A percentile compares a stretch with the other conserved stretches of the same genome.
These are phyloP conservation scores for Pristionchus arcanus DNA, from an alignment of 2,888 invertebrate species.

Conservation along the genomic window DNA sequence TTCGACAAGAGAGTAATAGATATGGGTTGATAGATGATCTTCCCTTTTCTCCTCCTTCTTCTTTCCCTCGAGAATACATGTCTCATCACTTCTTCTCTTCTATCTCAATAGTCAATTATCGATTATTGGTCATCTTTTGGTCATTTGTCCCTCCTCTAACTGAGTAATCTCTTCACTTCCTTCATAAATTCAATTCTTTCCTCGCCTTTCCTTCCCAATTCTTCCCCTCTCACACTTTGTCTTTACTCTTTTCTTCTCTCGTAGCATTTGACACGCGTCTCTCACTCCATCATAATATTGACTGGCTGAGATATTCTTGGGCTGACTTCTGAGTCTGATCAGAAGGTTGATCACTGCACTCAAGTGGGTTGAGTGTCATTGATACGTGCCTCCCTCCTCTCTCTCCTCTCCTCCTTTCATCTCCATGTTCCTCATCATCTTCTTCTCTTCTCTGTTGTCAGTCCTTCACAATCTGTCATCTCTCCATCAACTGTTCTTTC, in stretches of 20 bases:
- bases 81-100: not conserved
- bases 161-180: conserved; percentile 39
- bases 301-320: not conserved
- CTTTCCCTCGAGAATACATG: not conserved
- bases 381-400: not conserved
- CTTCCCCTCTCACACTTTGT: conserved; percentile 20
- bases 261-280: not conserved
- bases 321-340: not conserved
- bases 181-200: conserved; percentile 47
- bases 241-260: conserved; percentile 18
- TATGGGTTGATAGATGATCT: conserved; percentile 31
- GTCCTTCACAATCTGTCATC: conserved; percentile 45
- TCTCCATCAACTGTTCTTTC: not conserved
- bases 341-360: too few species aligned
- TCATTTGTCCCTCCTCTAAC: conserved; percentile 11
- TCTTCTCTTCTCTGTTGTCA: not conserved
- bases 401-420: not conserved
- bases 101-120: not conserved
- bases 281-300: not conserved
- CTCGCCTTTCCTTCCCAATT: conserved; percentile 22
- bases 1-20: conserved; percentile 48
- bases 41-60: not conserved
- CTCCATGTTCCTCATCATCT: not conserved
- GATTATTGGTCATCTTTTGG: not conserved
- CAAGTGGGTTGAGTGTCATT: not conserved